phyloP scores from a whole-genome alignment of 2,888 invertebrate genomes.

The Cephus pygmeus region DNA sequence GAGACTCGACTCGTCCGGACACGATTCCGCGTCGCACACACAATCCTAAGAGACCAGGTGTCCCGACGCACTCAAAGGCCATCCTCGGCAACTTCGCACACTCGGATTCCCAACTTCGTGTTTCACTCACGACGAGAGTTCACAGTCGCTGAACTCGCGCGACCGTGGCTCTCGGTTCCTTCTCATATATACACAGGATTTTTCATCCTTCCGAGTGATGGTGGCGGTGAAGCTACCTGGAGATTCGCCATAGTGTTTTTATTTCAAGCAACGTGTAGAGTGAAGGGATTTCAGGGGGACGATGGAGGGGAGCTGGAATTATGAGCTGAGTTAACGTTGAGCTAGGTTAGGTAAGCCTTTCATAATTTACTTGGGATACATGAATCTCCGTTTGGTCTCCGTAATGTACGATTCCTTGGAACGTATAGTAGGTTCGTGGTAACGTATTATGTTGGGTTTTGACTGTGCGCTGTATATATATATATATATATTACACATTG shows the following conservation, averaged over 20 bases:
- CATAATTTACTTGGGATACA: not conserved
- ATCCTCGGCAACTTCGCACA: not conserved
- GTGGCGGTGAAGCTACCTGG: not conserved
- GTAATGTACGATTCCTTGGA: not conserved
- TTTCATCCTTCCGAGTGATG: not conserved
- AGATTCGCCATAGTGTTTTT: not conserved
- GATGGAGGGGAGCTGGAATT: not conserved
- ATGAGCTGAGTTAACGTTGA: not conserved
- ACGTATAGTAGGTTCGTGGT: not conserved
- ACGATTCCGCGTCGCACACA: not conserved
- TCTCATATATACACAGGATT: not conserved
- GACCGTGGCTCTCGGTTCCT: not conserved
- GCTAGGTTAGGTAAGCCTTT: not conserved
- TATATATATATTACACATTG: too few species aligned
- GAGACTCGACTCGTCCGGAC: not conserved
- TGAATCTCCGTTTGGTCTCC: not conserved
- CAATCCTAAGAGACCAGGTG: not conserved
- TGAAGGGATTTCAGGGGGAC: not conserved
- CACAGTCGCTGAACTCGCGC: not conserved
- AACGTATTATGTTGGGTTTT: not conserved
- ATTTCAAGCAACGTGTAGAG: not conserved
- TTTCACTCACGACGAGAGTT: not conserved
- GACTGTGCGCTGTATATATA: not conserved
- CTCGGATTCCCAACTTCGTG: not conserved
- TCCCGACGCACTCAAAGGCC: not conserved